A percentile compares a stretch with the other conserved stretches of the same genome.
phyloP scores from a whole-genome alignment of 2,888 invertebrate genomes.

The Drosophila neotestacea region DNA sequence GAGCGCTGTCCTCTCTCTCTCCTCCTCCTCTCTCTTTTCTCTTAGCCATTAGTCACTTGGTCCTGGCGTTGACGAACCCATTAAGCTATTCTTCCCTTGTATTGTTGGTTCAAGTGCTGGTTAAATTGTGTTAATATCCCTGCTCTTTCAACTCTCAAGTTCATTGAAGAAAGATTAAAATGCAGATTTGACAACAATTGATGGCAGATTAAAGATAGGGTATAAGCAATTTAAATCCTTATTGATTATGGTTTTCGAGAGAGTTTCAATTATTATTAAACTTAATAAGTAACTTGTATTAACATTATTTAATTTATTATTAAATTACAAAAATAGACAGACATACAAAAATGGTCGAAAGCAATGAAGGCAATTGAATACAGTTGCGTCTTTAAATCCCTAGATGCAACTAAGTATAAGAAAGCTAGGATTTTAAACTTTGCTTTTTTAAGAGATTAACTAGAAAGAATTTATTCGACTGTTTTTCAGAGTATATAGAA shows the following conservation, averaged over 20 bases:
- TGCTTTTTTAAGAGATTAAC: no score
- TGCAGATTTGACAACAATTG: neutral
- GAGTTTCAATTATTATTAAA: no score
- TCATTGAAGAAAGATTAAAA: neutral
- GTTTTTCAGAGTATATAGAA: no score
- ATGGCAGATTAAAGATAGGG: neutral
- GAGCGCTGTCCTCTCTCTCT: conserved; percentile 25
- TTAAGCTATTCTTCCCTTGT: conserved; percentile 37
- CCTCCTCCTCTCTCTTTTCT: conserved; percentile 5
- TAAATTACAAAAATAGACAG: no score
- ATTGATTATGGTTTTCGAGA: neutral
- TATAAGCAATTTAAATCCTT: neutral
- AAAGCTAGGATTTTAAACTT: no score
- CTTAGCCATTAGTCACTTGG: conserved; percentile 46
- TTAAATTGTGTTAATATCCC: conserved; percentile 45
- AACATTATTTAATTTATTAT: no score
- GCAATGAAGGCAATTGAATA: no score
- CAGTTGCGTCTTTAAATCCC: no score
- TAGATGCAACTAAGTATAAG: no score
- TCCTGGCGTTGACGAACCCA: conserved; percentile 33
- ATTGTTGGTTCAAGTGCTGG: conserved; percentile 52
- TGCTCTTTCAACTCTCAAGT: conserved; percentile 9
- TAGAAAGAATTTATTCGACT: no score
- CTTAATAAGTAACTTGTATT: no score
- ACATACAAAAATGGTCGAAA: no score